Evolutionary conservation across 2,797 vertebrate species (phyloP).

Genomic region (Stomatorhinus walkeri): DNA sequence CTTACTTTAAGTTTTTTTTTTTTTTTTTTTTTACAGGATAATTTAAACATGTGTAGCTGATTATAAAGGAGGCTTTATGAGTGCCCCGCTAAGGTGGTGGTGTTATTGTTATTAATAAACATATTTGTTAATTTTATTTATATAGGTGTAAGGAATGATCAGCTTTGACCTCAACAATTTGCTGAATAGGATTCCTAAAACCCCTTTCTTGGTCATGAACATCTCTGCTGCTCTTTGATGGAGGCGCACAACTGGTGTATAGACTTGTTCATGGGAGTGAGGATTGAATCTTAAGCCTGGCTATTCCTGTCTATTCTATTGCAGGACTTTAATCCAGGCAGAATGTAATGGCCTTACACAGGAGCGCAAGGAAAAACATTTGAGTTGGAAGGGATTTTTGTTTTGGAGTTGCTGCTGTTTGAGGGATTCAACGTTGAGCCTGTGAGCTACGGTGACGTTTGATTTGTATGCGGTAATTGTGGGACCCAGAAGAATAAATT

Average conservation of each 20-base stretch:
- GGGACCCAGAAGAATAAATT: neutral
- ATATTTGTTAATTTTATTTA: neutral
- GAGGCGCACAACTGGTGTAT: slow-evolving; percentile 36
- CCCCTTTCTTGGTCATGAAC: slow-evolving; percentile 38
- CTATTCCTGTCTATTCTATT: slow-evolving; percentile 43
- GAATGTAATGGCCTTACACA: slow-evolving; percentile 21
- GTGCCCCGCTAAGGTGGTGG: neutral
- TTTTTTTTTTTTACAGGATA: neutral
- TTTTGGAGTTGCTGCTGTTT: neutral
- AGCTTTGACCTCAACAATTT: neutral
- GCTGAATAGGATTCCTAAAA: slow-evolving; percentile 35
- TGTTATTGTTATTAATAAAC: neutral
- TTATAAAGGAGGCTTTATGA: neutral
- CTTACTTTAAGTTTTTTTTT: neutral
- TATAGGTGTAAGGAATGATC: neutral
- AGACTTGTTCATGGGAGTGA: slow-evolving; percentile 24
- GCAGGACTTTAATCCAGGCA: slow-evolving; percentile 35
- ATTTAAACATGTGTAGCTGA: neutral
- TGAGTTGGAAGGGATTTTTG: neutral
- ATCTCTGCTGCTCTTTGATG: slow-evolving; percentile 31
- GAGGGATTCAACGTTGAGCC: neutral
- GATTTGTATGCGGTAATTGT: neutral
- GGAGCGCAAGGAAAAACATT: neutral
- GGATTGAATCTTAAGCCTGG: slow-evolving; percentile 29
- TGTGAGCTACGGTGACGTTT: neutral